Percentiles rank a stretch among this genome's conserved stretches.
Conservation (phyloP, 2,888 invertebrate genomes). For the Mystacides longicornis region DNA sequence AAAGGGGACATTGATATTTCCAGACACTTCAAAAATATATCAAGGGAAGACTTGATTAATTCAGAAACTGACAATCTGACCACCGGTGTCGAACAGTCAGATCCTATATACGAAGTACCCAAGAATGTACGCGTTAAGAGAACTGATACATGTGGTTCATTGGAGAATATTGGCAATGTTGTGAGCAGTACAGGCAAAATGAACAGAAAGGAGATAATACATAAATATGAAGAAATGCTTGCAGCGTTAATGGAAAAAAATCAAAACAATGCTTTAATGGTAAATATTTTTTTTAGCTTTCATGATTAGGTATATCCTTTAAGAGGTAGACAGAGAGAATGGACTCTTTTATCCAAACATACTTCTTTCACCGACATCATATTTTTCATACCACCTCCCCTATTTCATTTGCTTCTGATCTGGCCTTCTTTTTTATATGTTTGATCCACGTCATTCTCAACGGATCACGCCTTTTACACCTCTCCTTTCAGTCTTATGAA, state of each 20-base stretch:
- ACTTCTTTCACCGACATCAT: too few species aligned
- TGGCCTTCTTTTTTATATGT: too few species aligned
- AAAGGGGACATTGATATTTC: conserved; percentile 23
- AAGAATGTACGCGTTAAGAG: conserved; percentile 10
- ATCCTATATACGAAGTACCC: conserved; percentile 22
- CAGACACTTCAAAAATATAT: conserved; percentile 21
- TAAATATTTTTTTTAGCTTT: too few species aligned
- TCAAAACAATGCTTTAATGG: conserved; percentile 19
- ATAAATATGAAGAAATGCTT: conserved; percentile 24
- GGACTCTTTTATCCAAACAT: too few species aligned
- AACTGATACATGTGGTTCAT: background rate
- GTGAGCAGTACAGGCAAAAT: conserved; percentile 6
- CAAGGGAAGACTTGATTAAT: conserved; percentile 13
- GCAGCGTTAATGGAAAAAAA: conserved; percentile 16
- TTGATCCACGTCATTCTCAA: too few species aligned
- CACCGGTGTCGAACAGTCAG: conserved; percentile 9
- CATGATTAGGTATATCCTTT: too few species aligned
- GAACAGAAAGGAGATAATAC: conserved; percentile 18
- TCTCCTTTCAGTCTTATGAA: too few species aligned
- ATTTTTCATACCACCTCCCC: too few species aligned
- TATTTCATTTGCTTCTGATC: too few species aligned
- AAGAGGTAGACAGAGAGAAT: too few species aligned
- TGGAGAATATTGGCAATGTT: background rate
- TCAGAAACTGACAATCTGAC: conserved; percentile 13
- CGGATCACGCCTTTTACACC: too few species aligned